Evolutionary conservation across 2,888 invertebrate species (phyloP), one percentile per base, ranked within the genome.

Genomic region (Nymphalis polychloros): DNA sequence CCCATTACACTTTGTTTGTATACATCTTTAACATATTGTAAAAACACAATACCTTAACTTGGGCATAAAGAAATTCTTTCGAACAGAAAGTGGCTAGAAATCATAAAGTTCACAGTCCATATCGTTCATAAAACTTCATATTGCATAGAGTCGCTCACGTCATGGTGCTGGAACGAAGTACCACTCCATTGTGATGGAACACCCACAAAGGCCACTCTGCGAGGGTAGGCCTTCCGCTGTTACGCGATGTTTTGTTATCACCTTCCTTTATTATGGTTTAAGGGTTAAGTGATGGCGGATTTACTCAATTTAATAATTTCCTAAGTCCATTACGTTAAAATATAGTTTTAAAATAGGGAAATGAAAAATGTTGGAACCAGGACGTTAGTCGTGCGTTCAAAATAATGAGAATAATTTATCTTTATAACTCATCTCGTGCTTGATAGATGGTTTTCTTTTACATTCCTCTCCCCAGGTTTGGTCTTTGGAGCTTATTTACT

Each of bases 171-270:
- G 59, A 31, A 55, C 67, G 71, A 71, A 66, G 73, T 59, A 72
- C 76, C 72, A 78, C 81, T 81, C 55, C 47, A 64, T 64, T 65
- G 81, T 83, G 70, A 66, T 62, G 70, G 82, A 82, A 87, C 86
- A 83, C 85, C 87, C 85, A 87, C 89, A 87, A 85, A 81, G 85
- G 82, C 76, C 85, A 83, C 85, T 85, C 76, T 41, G 80, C 59
- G 59, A 63, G 75, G 77, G 72, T 72, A 71, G 67, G 83, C 88
- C 89, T 88, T 87, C 90, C 87, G 87, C 79, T 83, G 87, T 90
- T 89, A 90, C 90, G 89, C 90, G 82, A 74, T 77, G 81, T 82
- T 83, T 84, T 82, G 83, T 81, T 83, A 80, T 79, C 78, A 77
- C 72, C 71, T 71, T 57, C 49, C 23, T 5, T 35, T 64, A 13